Evolutionary conservation across 2,113 vertebrate species (phyloP).

Genomic region (Bathybates hornii): DNA sequence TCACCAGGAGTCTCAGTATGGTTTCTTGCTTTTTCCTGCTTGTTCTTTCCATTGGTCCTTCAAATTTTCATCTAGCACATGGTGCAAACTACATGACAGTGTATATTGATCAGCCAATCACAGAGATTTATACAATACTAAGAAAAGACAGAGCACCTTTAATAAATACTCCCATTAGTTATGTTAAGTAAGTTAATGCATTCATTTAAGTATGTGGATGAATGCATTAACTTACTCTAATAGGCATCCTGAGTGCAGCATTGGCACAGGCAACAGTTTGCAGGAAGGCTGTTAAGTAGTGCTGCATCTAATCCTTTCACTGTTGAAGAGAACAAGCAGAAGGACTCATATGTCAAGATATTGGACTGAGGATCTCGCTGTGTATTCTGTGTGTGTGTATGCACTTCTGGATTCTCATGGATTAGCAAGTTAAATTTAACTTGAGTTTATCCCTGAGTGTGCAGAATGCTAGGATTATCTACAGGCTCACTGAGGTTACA

Average conservation of each 20-base stretch:
- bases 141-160: not conserved
- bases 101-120: not conserved
- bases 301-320: not conserved
- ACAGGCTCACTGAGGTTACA: slow-evolving; percentile 45
- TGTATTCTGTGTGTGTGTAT: not conserved
- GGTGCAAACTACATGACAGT: not conserved
- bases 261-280: not conserved
- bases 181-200: slow-evolving; percentile 6
- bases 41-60: not conserved
- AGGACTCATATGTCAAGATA: not conserved
- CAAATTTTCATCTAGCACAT: not conserved
- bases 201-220: not conserved
- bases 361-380: not conserved
- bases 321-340: not conserved
- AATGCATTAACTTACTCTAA: not conserved
- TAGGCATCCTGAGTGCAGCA: not conserved
- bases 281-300: not conserved
- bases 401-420: slow-evolving; percentile 31
- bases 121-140: not conserved
- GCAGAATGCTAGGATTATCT: slow-evolving; percentile 73
- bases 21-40: not conserved
- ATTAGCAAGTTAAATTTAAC: slow-evolving; percentile 78
- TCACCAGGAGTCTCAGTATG: not conserved
- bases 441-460: slow-evolving; percentile 70
- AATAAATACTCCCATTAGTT: not conserved